phyloP scores from a whole-genome alignment of 2,113 vertebrate genomes.

The Coracopsis vasa region DNA sequence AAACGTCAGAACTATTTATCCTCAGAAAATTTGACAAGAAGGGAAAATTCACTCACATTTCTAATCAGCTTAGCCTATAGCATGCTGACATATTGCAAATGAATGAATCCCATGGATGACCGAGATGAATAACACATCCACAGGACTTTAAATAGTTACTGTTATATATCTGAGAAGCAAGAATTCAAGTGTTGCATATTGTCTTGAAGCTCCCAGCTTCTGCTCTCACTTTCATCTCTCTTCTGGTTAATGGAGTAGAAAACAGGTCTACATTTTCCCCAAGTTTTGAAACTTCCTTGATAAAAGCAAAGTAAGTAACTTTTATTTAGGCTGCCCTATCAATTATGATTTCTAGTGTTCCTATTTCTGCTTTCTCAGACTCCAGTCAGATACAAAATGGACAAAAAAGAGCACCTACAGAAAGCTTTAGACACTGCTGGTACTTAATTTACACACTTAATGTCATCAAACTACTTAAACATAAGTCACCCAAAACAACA shows the following conservation, averaged over 20 bases:
- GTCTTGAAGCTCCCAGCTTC: neutral
- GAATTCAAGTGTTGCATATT: neutral
- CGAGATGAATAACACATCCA: neutral
- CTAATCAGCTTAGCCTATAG: neutral
- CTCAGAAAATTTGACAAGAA: neutral
- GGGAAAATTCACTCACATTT: neutral
- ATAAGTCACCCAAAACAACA: neutral
- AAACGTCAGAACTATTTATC: neutral
- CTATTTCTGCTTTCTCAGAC: neutral
- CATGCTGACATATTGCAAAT: neutral
- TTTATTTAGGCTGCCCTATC: neutral
- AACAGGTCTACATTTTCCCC: neutral
- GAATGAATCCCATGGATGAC: neutral
- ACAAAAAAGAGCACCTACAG: neutral
- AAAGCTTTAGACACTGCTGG: neutral
- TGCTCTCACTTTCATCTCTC: neutral
- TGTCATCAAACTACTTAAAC: neutral
- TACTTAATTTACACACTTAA: neutral
- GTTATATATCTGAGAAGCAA: neutral
- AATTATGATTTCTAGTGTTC: neutral
- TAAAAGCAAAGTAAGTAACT: neutral
- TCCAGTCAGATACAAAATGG: neutral
- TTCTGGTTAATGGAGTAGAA: neutral
- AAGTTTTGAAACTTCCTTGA: neutral
- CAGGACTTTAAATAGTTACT: neutral